Conservation (phyloP, 2,113 vertebrate genomes). For the mouse (Mus musculus) region GRCm39 chr16:88053001-88053500, state of each 20-base stretch:
- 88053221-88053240: neutral
- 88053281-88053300: neutral
- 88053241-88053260: neutral
- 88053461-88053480: neutral
- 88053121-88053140: neutral
- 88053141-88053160: neutral
- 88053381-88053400: neutral
- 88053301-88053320: neutral
- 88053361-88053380: neutral
- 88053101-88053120: neutral
- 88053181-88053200: neutral
- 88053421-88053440: neutral
- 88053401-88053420: neutral
- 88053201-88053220: neutral
- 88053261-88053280: neutral
- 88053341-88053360: neutral
- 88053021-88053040: neutral
- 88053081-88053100: neutral
- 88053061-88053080: neutral
- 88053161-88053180: neutral
- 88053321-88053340: neutral
- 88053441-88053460: neutral
- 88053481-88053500: slow-evolving; percentile 3
- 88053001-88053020: neutral
- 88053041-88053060: neutral